Evolutionary conservation across 2,888 invertebrate species (phyloP).

Genomic region (Drosophila recens): DNA sequence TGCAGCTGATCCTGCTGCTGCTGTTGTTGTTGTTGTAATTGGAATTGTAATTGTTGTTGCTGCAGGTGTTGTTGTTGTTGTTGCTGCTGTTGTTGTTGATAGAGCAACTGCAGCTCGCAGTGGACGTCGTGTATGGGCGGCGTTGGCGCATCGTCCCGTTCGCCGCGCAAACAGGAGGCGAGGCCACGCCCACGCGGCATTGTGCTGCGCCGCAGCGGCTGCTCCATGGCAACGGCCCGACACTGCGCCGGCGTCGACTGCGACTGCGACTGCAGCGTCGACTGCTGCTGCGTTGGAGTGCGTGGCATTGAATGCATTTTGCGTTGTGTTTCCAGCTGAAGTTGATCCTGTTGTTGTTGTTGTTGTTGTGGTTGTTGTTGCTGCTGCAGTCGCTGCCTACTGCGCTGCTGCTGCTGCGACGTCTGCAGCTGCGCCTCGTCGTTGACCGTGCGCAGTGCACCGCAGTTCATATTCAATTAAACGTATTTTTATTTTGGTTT

Average conservation of each 20-base stretch:
- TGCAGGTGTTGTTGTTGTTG: slow-evolving; percentile 49
- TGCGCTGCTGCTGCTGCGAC: slow-evolving; percentile 29
- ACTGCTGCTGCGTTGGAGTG: slow-evolving; percentile 38
- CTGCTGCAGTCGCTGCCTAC: slow-evolving; percentile 32
- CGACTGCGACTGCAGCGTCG: slow-evolving; percentile 12
- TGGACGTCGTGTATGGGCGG: slow-evolving; percentile 71
- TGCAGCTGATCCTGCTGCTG: slow-evolving; percentile 50
- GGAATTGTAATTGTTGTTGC: slow-evolving; percentile 47
- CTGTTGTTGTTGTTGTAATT: slow-evolving; percentile 26
- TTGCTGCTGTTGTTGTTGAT: slow-evolving; percentile 73
- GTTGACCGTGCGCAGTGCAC: slow-evolving; percentile 82
- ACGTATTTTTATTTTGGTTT: slow-evolving; percentile 4
- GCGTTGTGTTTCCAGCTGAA: slow-evolving; percentile 43
- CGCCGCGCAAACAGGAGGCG: slow-evolving; percentile 85
- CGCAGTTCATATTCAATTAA: slow-evolving; percentile 83
- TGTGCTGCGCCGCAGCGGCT: slow-evolving; percentile 81
- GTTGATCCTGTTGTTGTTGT: slow-evolving; percentile 33
- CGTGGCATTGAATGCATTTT: slow-evolving; percentile 75
- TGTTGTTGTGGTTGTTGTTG: slow-evolving; percentile 29
- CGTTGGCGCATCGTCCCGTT: slow-evolving; percentile 83
- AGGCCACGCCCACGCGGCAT: slow-evolving; percentile 84
- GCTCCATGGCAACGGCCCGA: slow-evolving; percentile 56
- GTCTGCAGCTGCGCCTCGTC: slow-evolving; percentile 73
- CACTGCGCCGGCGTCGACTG: slow-evolving; percentile 42
- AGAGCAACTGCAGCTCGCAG: slow-evolving; percentile 70